Evolutionary conservation across 2,888 invertebrate genomes (phyloP).

Genomic region (Tridacna crocea): DNA sequence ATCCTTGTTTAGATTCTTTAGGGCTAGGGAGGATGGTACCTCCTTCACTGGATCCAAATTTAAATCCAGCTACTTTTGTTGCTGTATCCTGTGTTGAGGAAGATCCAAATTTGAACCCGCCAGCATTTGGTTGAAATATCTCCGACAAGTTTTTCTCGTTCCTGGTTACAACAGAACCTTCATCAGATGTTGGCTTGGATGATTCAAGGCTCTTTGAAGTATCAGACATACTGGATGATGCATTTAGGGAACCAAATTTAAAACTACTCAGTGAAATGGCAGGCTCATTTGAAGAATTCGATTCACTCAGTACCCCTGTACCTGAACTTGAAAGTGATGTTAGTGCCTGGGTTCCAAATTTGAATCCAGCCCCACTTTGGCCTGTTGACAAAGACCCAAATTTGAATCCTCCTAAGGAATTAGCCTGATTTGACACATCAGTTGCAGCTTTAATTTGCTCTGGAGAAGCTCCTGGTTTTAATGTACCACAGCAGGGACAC

Average conservation of each 20-base stretch:
- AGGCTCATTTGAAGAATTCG: background rate
- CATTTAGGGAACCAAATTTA: conserved; percentile 52
- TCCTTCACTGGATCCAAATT: conserved; percentile 9
- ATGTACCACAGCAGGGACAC: conserved; percentile 80
- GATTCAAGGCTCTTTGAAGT: background rate
- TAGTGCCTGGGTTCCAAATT: conserved; percentile 38
- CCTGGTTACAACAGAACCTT: background rate
- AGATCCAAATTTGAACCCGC: conserved; percentile 45
- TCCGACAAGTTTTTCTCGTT: conserved; percentile 70
- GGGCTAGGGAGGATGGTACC: background rate
- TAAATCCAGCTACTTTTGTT: conserved; percentile 20
- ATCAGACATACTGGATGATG: background rate
- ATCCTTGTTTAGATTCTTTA: conserved; percentile 12
- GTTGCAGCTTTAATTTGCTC: conserved; percentile 62
- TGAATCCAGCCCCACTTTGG: conserved; percentile 28
- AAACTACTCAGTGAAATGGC: conserved; percentile 44
- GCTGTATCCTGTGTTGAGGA: conserved; percentile 17
- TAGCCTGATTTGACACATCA: conserved; percentile 2
- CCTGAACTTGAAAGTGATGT: conserved; percentile 7
- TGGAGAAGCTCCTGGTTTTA: conserved; percentile 77
- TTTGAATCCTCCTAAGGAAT: conserved; percentile 34
- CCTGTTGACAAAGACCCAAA: conserved; percentile 40
- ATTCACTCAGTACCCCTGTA: background rate
- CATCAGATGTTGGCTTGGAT: background rate
- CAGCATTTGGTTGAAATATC: conserved; percentile 86